Evolutionary conservation across 2,797 vertebrate genomes (phyloP).

Genomic region (Crax fasciolata): DNA sequence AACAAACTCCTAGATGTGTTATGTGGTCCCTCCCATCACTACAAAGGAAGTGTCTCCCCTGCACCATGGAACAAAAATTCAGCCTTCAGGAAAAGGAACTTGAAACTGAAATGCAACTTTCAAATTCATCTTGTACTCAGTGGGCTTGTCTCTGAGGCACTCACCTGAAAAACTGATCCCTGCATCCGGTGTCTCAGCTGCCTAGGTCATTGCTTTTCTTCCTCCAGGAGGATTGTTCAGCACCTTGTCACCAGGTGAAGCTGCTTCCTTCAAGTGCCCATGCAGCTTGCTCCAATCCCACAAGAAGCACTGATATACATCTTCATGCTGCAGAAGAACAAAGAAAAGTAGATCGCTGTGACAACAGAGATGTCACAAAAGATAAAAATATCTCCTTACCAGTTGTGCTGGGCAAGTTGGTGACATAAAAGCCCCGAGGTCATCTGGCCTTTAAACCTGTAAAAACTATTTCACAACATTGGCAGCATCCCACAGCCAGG

Average conservation of each 20-base stretch:
- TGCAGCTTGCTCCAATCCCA: background rate
- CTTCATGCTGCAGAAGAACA: background rate
- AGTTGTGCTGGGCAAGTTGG: background rate
- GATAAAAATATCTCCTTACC: background rate
- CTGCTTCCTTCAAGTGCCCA: background rate
- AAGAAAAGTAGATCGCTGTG: background rate
- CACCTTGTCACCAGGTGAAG: background rate
- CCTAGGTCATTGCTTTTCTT: background rate
- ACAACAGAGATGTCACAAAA: background rate
- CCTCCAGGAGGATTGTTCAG: background rate
- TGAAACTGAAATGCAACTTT: background rate
- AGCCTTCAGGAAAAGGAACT: background rate
- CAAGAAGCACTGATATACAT: background rate
- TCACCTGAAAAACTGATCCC: background rate
- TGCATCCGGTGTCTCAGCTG: background rate
- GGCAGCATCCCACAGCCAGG: fast-evolving
- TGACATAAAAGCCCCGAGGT: background rate
- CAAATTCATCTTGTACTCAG: background rate
- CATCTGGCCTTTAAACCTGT: background rate
- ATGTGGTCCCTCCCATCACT: background rate
- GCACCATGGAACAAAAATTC: background rate
- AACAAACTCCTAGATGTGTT: background rate
- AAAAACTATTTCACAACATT: background rate
- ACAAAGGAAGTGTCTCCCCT: background rate
- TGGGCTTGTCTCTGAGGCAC: background rate